These are phyloP conservation scores for Allobates femoralis DNA, from an alignment of 2,797 vertebrate species.

Conservation along the genomic window DNA sequence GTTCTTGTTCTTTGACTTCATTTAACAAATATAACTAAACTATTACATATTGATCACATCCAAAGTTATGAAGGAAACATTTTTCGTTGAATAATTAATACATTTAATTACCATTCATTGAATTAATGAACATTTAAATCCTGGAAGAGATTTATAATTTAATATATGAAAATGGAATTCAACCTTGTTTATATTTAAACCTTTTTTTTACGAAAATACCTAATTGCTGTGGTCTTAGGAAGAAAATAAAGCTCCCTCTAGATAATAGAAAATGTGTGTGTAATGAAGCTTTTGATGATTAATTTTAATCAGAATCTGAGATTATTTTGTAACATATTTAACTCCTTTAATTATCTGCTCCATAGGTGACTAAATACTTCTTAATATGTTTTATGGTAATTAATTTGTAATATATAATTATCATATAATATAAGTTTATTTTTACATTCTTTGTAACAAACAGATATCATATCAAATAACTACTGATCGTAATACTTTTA, in stretches of 20 bases:
- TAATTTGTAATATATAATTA: neutral
- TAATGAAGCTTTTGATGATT: constrained; percentile 17
- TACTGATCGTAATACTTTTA: too few species aligned
- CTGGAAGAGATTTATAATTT: neutral
- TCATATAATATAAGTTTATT: neutral
- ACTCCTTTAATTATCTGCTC: constrained; percentile 15
- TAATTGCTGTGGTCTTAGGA: neutral
- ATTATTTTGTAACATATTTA: neutral
- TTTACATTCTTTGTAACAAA: neutral
- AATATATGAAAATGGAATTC: too few species aligned
- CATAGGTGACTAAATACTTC: constrained; percentile 5
- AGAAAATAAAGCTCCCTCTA: neutral
- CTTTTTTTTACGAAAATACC: neutral
- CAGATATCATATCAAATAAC: too few species aligned
- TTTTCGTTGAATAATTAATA: neutral
- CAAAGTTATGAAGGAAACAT: neutral
- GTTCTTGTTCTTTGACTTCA: neutral
- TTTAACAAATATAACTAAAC: neutral
- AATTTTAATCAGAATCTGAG: constrained; percentile 1
- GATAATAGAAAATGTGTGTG: neutral
- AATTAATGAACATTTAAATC: neutral
- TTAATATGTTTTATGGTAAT: neutral
- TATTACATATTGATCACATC: neutral
- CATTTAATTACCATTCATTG: neutral
- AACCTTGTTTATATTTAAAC: neutral